Base-by-base conservation (phyloP, 2,888 invertebrate species). In the Oconnorella tubifera region DNA sequence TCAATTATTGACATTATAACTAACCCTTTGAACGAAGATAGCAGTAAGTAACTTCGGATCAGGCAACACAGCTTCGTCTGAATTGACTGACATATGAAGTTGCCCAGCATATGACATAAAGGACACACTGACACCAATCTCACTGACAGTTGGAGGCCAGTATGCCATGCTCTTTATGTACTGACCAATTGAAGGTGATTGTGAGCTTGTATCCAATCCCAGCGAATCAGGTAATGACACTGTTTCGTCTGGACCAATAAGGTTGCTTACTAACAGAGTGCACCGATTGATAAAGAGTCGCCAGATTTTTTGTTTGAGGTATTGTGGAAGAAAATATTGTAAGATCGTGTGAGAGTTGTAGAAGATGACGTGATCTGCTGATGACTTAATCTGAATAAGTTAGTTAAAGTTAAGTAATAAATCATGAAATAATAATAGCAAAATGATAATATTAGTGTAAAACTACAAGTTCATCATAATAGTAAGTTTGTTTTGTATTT, bases 91-190 rank as follows among this genome's bases (percentile, higher is more conserved):
- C 70, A 86, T 77, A 67, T 83, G 83, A 50, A 86, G 77, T 70
- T 83, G 82, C 70, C 85, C 84, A 14, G 83, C 83, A 73, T 86
- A 86, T 49, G 84, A 84, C 69, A 85, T 80, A 65, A 85, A 83
- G 6, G 85, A 84, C 40, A 85, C 80, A 1, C 84, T 82, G 32
- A 85, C 76, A 6, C 84, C 83, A 56, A 84, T 79, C 29, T 80
- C 77, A 25, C 82, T 80, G 33, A 83, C 78, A 3, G 84, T 83
- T 1, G 85, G 85, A 69, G 84, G 78, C 78, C 85, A 82, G 73
- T 77, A 80, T 55, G 80, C 72, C 60, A 83, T 75, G 53, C 76
- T 75, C 70, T 77, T 79, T 28, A 81, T 73, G 61, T 75, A 14
- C 6, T 6, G 40, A 40, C n/a, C n/a, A n/a, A n/a, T n/a, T n/a